Evolutionary conservation across 2,797 vertebrate species (phyloP).

Genomic region (Malurus splendens): DNA sequence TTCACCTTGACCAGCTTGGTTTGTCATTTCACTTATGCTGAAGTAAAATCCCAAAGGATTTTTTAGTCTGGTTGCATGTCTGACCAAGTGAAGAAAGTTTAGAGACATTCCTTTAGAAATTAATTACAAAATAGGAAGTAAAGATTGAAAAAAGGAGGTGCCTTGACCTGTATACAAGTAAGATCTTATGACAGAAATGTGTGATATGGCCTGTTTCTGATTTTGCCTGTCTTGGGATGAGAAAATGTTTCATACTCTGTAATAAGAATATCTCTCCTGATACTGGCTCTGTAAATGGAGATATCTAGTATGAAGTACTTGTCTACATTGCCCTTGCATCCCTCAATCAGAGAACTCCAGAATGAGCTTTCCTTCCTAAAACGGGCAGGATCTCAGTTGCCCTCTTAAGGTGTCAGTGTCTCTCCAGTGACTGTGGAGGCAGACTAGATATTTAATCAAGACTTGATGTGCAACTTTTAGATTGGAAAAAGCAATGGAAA

Average conservation of each 20-base stretch:
- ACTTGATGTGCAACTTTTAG: background rate
- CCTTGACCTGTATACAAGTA: background rate
- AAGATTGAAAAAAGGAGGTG: background rate
- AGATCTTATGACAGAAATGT: background rate
- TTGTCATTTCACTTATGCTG: background rate
- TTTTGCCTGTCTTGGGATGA: background rate
- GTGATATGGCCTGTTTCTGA: background rate
- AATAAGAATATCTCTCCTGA: background rate
- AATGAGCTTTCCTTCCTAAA: background rate
- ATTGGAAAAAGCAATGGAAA: background rate
- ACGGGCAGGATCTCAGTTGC: background rate
- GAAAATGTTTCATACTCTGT: background rate
- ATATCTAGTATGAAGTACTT: background rate
- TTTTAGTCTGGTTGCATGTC: background rate
- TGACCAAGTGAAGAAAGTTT: background rate
- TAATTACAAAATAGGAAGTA: background rate
- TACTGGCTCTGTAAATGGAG: background rate
- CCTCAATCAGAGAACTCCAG: background rate
- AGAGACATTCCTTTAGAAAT: background rate
- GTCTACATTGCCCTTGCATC: background rate
- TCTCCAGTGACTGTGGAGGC: background rate
- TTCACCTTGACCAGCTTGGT: background rate
- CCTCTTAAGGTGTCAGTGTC: background rate
- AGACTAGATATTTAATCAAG: background rate
- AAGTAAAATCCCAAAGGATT: background rate